phyloP scores from a whole-genome alignment of 92 coral and sea anemone species.

The Phenganax subtilis region DNA sequence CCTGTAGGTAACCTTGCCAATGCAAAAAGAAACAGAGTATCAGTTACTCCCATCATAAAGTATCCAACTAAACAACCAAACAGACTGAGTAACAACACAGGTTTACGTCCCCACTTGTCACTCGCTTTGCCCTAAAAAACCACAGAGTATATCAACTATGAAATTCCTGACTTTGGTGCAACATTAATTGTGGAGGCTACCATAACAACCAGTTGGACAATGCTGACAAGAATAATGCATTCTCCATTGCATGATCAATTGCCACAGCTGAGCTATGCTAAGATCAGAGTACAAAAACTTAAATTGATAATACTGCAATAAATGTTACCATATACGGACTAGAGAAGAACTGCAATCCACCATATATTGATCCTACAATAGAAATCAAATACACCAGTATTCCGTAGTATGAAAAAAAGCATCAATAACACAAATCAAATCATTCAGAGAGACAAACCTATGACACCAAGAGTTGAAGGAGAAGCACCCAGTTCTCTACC shows the following conservation, averaged over 20 bases:
- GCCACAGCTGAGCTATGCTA: too few species aligned
- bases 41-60: constrained; percentile 54
- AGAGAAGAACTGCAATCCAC: constrained; percentile 77
- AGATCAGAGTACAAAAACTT: too few species aligned
- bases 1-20: constrained; percentile 81
- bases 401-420: not conserved
- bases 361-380: constrained; percentile 76
- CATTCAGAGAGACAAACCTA: constrained; percentile 51
- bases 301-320: too few species aligned
- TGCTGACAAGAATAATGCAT: not conserved
- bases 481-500: constrained; percentile 89
- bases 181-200: not conserved
- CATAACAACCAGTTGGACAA: not conserved
- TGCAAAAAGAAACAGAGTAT: constrained; percentile 63
- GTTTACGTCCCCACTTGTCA: constrained; percentile 75
- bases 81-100: constrained; percentile 59
- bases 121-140: constrained; percentile 77
- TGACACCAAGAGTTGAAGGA: constrained; percentile 74
- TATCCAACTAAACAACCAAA: constrained; percentile 65
- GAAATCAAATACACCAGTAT: not conserved
- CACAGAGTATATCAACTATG: not conserved
- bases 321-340: constrained; percentile 74
- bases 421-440: not conserved
- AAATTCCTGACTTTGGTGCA: not conserved
- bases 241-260: too few species aligned